These are phyloP conservation scores for Forbesichthys papilliferus DNA, from an alignment of 2,113 vertebrate genomes.

Conservation along the genomic window DNA sequence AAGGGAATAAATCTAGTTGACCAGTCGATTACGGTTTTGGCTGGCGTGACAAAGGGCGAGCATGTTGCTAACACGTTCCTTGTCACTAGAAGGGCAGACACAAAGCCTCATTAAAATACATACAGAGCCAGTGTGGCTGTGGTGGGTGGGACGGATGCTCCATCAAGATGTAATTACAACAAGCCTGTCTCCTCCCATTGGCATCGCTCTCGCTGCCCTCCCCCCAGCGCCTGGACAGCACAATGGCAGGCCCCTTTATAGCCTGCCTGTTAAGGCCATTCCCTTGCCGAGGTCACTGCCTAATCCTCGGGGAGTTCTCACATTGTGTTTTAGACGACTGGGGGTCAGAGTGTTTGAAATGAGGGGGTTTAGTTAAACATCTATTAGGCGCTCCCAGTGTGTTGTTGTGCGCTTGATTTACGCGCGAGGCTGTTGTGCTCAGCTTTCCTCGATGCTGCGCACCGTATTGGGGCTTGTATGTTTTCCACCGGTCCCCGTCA, in stretches of 20 bases:
- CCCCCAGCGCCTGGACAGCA: conserved; percentile 64
- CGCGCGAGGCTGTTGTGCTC: conserved; percentile 72
- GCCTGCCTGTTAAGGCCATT: conserved; percentile 63
- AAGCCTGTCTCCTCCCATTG: conserved; percentile 78
- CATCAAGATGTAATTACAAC: conserved; percentile 83
- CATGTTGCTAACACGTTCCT: conserved; percentile 75
- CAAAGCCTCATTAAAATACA: conserved; percentile 82
- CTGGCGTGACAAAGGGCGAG: conserved; percentile 66
- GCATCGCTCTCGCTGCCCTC: conserved; percentile 70
- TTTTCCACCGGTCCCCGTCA: conserved; percentile 42
- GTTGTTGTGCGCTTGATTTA: conserved; percentile 76
- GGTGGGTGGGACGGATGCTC: conserved; percentile 81
- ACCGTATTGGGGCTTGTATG: conserved; percentile 39
- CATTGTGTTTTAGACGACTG: conserved; percentile 77
- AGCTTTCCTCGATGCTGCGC: conserved; percentile 54
- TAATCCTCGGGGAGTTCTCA: conserved; percentile 82
- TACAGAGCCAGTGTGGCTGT: conserved; percentile 71
- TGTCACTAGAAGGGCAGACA: conserved; percentile 72
- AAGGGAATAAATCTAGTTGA: conserved; percentile 62
- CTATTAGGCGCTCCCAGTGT: conserved; percentile 77
- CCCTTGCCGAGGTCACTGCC: conserved; percentile 70
- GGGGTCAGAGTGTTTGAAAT: conserved; percentile 83
- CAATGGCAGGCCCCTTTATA: conserved; percentile 77
- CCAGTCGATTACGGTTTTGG: conserved; percentile 66
- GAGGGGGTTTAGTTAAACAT: conserved; percentile 84